Percentiles rank a stretch among this genome's conserved stretches.
phyloP scores from a whole-genome alignment of 2,797 vertebrate genomes.

The Channa striata region DNA sequence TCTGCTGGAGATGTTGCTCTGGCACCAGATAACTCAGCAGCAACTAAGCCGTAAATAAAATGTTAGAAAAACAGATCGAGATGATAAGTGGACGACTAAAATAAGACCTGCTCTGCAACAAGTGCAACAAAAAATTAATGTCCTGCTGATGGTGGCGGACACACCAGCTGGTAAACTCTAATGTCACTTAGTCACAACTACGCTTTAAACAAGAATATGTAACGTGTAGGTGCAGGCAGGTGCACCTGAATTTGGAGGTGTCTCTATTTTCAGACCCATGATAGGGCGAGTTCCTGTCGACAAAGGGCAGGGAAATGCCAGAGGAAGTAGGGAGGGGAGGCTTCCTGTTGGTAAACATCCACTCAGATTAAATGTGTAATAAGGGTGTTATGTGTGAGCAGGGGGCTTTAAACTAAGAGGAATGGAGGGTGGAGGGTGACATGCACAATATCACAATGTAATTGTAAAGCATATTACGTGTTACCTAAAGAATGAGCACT shows the following conservation, averaged over 20 bases:
- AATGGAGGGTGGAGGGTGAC: neutral
- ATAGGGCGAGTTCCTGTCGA: slow-evolving; percentile 45
- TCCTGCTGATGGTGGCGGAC: neutral
- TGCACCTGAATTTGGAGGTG: neutral
- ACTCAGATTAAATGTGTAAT: slow-evolving; percentile 76
- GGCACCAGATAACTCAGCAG: slow-evolving; percentile 21
- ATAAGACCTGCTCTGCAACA: neutral
- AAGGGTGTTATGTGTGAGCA: slow-evolving; percentile 40
- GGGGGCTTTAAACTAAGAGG: slow-evolving; percentile 9
- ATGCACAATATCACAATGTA: neutral
- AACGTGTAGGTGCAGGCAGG: neutral
- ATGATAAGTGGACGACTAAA: neutral
- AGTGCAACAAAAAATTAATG: neutral
- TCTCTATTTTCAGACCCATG: neutral
- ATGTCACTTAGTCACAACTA: neutral
- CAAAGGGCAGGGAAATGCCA: slow-evolving; percentile 82
- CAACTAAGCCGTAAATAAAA: slow-evolving; percentile 17
- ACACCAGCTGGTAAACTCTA: neutral
- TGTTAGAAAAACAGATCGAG: neutral
- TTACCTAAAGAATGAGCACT: slow-evolving; percentile 7
- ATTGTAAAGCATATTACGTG: neutral
- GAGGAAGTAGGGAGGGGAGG: slow-evolving; percentile 69
- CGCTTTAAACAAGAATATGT: neutral
- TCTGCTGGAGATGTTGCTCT: slow-evolving; percentile 15
- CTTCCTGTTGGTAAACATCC: slow-evolving; percentile 84